phyloP scores from a whole-genome alignment of 2,888 invertebrate species.

The Mycalesis mineus region DNA sequence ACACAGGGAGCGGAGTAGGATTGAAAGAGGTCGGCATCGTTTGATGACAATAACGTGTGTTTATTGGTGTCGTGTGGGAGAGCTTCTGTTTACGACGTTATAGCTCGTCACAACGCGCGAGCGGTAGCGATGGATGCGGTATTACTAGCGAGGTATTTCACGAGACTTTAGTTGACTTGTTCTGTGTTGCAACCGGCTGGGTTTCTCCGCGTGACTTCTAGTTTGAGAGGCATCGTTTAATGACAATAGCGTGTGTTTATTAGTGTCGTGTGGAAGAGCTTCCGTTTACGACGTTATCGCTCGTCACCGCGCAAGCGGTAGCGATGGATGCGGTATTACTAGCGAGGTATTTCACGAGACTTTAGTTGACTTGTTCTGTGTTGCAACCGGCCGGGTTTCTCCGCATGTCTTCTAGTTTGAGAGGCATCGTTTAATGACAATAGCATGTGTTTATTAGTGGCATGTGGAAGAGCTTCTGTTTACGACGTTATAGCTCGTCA shows the following conservation, averaged over 20 bases:
- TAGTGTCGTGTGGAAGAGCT: constrained; percentile 43
- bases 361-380: too few species aligned
- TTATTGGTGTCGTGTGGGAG: constrained; percentile 48
- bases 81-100: constrained; percentile 56
- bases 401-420: too few species aligned
- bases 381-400: too few species aligned
- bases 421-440: constrained; percentile 50
- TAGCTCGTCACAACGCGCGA: constrained; percentile 35
- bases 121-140: constrained; percentile 37
- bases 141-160: background rate
- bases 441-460: constrained; percentile 50
- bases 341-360: too few species aligned
- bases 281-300: constrained; percentile 55
- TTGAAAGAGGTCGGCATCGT: constrained; percentile 28
- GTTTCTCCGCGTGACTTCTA: too few species aligned
- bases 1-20: constrained; percentile 13
- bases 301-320: constrained; percentile 29
- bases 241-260: constrained; percentile 62
- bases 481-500: constrained; percentile 49
- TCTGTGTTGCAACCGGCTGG: too few species aligned
- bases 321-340: constrained; percentile 38
- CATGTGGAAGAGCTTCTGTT: constrained; percentile 52
- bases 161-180: too few species aligned
- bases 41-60: constrained; percentile 59
- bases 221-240: constrained; percentile 39